A percentile compares a stretch with the other conserved stretches of the same genome.
phyloP scores from a whole-genome alignment of 2,888 invertebrate genomes.

The Heteromurus nitidus region DNA sequence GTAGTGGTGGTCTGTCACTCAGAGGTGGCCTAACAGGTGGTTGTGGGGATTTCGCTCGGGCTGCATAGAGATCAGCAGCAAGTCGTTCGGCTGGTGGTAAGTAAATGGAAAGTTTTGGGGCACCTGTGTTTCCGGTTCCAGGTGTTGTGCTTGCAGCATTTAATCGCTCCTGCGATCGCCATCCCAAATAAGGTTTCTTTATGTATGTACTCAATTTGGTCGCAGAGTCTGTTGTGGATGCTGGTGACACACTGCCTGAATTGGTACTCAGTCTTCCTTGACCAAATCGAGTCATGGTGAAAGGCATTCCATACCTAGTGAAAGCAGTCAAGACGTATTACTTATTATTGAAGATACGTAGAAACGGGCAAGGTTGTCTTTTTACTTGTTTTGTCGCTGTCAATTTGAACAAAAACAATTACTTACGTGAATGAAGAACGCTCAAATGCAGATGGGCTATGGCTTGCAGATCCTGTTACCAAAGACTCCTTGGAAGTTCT shows the following conservation, averaged over 20 bases:
- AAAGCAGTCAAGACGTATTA: not conserved
- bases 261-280: constrained; percentile 70
- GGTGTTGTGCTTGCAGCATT: constrained; percentile 43
- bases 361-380: not conserved
- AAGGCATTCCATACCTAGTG: constrained; percentile 73
- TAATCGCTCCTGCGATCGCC: constrained; percentile 89
- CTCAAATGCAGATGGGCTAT: constrained; percentile 73
- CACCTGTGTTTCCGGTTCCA: constrained; percentile 44
- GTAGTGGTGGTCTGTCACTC: constrained; percentile 70
- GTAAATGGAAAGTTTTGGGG: constrained; percentile 75
- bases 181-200: constrained; percentile 91
- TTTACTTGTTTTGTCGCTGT: too few relatives aligned
- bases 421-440: constrained; percentile 73
- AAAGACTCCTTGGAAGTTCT: constrained; percentile 72
- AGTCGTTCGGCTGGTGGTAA: constrained; percentile 71
- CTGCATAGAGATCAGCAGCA: constrained; percentile 70
- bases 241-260: constrained; percentile 69
- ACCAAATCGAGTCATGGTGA: constrained; percentile 69
- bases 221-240: constrained; percentile 69
- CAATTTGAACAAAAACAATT: not conserved
- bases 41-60: constrained; percentile 59
- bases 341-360: not conserved
- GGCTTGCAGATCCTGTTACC: constrained; percentile 73
- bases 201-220: constrained; percentile 62
- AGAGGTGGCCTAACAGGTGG: constrained; percentile 63